Percentiles rank a stretch among this genome's conserved stretches.
phyloP scores from a whole-genome alignment of 2,888 invertebrate genomes.

The Pristionchus exspectatus region DNA sequence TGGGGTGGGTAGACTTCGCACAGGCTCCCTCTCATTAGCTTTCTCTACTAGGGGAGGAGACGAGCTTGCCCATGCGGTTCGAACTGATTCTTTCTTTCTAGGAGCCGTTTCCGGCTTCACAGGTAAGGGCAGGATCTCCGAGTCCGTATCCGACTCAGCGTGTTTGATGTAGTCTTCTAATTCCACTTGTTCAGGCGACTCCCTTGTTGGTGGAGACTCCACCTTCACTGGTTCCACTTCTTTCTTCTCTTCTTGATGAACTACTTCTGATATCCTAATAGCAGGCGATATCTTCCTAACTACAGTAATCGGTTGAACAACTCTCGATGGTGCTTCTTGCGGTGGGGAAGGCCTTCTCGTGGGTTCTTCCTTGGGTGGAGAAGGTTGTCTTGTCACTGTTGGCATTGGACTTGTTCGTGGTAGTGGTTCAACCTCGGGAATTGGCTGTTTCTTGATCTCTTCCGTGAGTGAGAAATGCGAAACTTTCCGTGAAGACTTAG shows the following conservation, averaged over 20 bases:
- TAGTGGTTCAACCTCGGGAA: background rate
- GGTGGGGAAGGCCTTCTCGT: background rate
- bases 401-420: too few species aligned
- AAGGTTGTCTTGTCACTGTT: background rate
- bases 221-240: background rate
- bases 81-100: background rate
- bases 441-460: background rate
- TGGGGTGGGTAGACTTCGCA: background rate
- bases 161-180: background rate
- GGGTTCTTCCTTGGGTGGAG: background rate
- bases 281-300: slow-evolving; percentile 1
- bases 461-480: background rate
- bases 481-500: background rate
- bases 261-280: background rate
- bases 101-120: background rate
- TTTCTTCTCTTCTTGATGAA: background rate
- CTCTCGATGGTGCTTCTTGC: background rate
- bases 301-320: background rate
- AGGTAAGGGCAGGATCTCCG: background rate
- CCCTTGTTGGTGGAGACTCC: background rate
- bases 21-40: background rate
- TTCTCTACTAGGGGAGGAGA: background rate
- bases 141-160: background rate
- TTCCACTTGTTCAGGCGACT: background rate
- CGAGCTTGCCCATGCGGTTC: background rate